Base-by-base conservation (phyloP, 2,888 invertebrate genomes). In the Synanthedon formicaeformis region DNA sequence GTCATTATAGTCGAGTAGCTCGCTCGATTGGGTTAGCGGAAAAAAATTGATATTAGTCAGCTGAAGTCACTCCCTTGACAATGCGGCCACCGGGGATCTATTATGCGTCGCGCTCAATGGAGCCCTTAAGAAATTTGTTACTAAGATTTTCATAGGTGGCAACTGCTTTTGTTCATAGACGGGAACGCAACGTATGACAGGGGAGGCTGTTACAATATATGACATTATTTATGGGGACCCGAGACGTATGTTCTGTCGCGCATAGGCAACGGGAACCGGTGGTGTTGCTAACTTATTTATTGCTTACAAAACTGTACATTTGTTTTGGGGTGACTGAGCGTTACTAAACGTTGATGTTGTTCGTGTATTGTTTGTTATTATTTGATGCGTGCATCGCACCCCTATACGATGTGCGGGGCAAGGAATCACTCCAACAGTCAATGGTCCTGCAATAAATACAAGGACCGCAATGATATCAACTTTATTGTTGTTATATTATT, bases 61-160 rank as follows among this genome's bases (percentile, higher is more conserved):
- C 73, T 67, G 72, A 75, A 70, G 71, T 65, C 57, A 59, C 60
- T 52, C 53, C 54, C 49, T 40, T 57, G 67, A 82, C 81, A 81
- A 81, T 74, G 70, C 60, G 71, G 64, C 75, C 78, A 75, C 79
- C 73, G 71, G 73, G 75, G 75, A 70, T 73, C 76, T 69, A 75
- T 81, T 79, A 68, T 71, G 55, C 58, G 54, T 53, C 57, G 58
- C 63, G 57, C 66, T 81, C 70, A 76, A 73, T 75, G 76, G 73
- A 60, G 55, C 76, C 73, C 78, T 78, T 72, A 80, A 82, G 81
- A 81, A 81, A 83, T 80, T 81, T 80, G 81, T 82, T 75, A 75
- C 69, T 71, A 76, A 72, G 70, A 73, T 64, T 78, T 71, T 75
- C 77, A 81, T 80, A 73, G 74, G 74, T 75, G 75, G 70, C 70